Evolutionary conservation across 1,140 invertebrate genomes (phyloP).

Genomic region (Streblospio benedicti): DNA sequence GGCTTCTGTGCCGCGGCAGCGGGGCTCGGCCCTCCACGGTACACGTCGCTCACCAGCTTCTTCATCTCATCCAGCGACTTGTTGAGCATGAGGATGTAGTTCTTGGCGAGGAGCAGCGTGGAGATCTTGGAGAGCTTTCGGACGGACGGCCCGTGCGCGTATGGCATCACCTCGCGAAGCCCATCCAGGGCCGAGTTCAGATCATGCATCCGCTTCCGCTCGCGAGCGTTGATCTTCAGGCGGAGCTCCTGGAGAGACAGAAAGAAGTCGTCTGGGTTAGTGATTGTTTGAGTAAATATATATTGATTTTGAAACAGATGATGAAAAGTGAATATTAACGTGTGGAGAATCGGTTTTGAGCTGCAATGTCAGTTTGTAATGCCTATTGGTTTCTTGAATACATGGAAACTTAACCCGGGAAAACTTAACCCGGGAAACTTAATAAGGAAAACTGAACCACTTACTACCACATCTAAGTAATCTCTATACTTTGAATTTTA

Average conservation of each 20-base stretch:
- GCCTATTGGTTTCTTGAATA: no score
- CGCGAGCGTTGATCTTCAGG: constrained; percentile 38
- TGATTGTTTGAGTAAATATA: no score
- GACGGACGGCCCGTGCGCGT: constrained; percentile 90
- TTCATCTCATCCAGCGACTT: constrained; percentile 16
- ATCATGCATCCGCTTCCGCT: constrained; percentile 46
- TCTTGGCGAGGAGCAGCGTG: constrained; percentile 93
- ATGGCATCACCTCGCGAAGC: constrained; percentile 47
- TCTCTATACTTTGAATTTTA: no score
- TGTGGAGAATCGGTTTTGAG: no score
- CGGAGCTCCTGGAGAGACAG: constrained; percentile 3
- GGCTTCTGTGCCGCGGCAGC: neutral
- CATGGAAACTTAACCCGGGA: no score
- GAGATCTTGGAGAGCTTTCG: constrained; percentile 97
- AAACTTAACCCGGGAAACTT: no score
- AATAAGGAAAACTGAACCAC: no score
- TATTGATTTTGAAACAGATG: no score
- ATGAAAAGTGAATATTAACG: no score
- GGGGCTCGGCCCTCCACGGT: neutral
- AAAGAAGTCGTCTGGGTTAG: no score
- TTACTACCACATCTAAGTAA: no score
- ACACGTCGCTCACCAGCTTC: constrained; percentile 9
- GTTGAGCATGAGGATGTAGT: constrained; percentile 67
- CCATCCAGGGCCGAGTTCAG: constrained; percentile 45
- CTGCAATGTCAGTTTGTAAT: no score